Evolutionary conservation across 2,888 invertebrate species (phyloP), one percentile per base, ranked within the genome.

Genomic region (Caenorhabditis drosophilae): DNA sequence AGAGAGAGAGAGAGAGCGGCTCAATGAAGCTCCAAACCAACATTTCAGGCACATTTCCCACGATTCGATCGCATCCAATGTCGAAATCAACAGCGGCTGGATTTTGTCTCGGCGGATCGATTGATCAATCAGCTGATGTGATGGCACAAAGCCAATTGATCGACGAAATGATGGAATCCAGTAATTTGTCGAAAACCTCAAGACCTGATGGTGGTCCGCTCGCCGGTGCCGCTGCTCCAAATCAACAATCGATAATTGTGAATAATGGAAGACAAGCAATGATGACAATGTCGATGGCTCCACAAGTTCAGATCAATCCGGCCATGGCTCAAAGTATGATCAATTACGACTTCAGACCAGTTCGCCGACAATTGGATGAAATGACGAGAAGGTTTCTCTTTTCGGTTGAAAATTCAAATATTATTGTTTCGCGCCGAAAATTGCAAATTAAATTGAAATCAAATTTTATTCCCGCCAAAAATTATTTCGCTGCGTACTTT

Each of bases 61-160:
- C 61, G 25, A 40, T 2, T 81, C 92, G 90, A 15, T 49, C 62
- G 1, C 57, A 57, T 34, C 59, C 58, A 12, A 82, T 82, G 82
- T 78, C 78, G 0, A 79, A 78, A 22, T 75, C 74, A 6, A 79
- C 79, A 1, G 73, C 77, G 12, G 67, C 77, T n/a, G 73, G 73
- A 25, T 73, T 77, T 51, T 75, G 77, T 47, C 34, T 73, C 23
- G 67, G 61, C 16, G 22, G 42, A 3, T 40, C 40, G 6, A n/a
- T n/a, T n/a, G 45, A 45, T 31, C 34, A 44, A 7, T 49, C 53
- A 20, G 60, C 54, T 12, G 64, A 69, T 22, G 73, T 73, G 25
- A 72, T 61, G 74, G 70, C 64, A 12, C 80, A 79, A 46, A 72
- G 70, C 49, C 66, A 67, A 49, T 38, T 66, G 23, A 66, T 66